These are phyloP conservation scores for Theretra japonica DNA, from an alignment of 2,888 invertebrate genomes.

Conservation along the genomic window DNA sequence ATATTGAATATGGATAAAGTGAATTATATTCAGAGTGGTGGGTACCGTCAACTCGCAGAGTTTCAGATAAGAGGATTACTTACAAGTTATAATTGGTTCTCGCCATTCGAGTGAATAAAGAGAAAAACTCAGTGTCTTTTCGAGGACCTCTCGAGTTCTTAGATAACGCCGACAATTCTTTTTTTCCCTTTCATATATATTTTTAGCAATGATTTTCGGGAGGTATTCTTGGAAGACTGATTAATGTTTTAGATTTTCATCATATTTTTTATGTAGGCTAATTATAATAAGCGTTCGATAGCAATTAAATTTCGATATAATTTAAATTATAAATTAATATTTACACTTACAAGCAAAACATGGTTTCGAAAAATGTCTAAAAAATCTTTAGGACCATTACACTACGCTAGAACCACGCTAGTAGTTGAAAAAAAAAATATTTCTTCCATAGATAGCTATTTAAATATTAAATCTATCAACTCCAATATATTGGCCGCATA, in stretches of 20 bases:
- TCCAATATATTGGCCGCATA: no score
- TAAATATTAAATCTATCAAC: no score
- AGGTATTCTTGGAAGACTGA: not conserved
- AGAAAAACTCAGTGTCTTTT: constrained; percentile 69
- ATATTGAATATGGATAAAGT: constrained; percentile 84
- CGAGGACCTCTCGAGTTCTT: constrained; percentile 60
- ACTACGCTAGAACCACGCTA: no score
- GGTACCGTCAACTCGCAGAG: constrained; percentile 73
- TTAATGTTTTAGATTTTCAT: constrained; percentile 1
- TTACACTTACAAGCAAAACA: no score
- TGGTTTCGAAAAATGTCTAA: no score
- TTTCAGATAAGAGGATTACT: constrained; percentile 80
- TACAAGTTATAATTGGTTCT: constrained; percentile 83
- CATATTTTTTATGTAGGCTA: no score
- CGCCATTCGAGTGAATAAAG: constrained; percentile 70
- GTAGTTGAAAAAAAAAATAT: no score
- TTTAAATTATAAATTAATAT: no score
- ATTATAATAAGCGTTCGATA: no score
- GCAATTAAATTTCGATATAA: no score
- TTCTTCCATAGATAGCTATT: no score
- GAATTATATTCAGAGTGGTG: constrained; percentile 79
- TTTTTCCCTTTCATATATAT: constrained; percentile 30
- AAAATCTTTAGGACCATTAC: no score
- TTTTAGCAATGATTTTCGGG: not conserved
- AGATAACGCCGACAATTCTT: constrained; percentile 49